Evolutionary conservation across 1,140 invertebrate genomes (phyloP).

Genomic region (Eriocheir sinensis): DNA sequence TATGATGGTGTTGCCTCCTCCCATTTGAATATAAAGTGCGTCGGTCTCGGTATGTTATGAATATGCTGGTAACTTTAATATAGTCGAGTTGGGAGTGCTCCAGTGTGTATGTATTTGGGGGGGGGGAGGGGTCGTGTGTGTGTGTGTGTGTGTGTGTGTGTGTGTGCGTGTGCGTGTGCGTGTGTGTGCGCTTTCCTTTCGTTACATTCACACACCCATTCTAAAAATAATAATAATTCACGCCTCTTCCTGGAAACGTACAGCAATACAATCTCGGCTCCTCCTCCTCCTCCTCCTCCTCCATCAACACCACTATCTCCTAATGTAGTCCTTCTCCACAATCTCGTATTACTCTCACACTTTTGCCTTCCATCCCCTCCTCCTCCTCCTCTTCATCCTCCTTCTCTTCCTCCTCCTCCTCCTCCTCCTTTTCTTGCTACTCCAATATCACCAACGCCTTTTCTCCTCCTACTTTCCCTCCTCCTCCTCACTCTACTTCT

Average conservation of each 20-base stretch:
- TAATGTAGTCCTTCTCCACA: background rate
- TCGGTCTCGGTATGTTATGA: background rate
- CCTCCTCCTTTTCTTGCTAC: background rate
- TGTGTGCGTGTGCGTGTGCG: background rate
- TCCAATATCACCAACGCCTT: too few species aligned
- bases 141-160: too few species aligned
- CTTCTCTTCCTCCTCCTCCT: too few species aligned
- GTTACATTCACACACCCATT: too few species aligned
- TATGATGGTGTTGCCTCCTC: background rate
- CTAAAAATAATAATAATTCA: too few species aligned
- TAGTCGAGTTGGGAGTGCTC: background rate
- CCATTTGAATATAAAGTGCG: background rate
- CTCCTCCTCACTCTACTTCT: background rate
- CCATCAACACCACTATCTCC: too few species aligned
- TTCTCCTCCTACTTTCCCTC: background rate
- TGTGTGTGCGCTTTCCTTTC: background rate
- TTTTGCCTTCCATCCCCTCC: background rate
- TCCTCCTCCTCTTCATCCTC: too few species aligned
- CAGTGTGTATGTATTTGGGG: too few species aligned
- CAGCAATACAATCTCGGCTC: background rate
- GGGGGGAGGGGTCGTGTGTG: too few species aligned
- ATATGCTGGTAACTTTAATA: background rate
- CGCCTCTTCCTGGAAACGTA: background rate
- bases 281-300: too few species aligned
- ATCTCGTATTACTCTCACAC: too few species aligned